Percentiles rank a stretch among this genome's conserved stretches.
Evolutionary conservation across 2,888 invertebrate genomes (phyloP).

Genomic region (Exephanes ischioxanthus): DNA sequence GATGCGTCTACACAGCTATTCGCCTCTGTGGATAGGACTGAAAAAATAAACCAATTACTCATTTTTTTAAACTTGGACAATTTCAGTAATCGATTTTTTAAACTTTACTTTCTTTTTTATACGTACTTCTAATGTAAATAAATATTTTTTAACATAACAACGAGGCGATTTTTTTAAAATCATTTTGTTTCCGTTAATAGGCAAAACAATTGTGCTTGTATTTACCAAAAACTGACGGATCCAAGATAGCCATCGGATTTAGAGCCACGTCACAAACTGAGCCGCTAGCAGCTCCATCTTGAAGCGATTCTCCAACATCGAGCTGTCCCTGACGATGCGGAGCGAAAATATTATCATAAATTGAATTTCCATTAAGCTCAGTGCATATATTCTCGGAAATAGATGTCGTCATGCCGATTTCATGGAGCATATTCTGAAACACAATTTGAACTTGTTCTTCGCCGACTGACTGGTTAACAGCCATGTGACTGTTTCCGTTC

Average conservation of each 20-base stretch:
- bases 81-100: too few relatives aligned
- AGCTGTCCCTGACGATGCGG: neutral
- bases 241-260: constrained; percentile 7
- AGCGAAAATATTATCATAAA: neutral
- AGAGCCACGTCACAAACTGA: neutral
- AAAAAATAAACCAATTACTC: too few relatives aligned
- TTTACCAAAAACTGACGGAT: neutral
- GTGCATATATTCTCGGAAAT: neutral
- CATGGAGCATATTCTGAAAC: constrained; percentile 3
- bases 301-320: neutral
- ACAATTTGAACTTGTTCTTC: constrained; percentile 6
- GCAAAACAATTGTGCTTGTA: too few relatives aligned
- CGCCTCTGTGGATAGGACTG: too few relatives aligned
- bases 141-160: too few relatives aligned
- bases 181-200: too few relatives aligned
- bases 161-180: too few relatives aligned
- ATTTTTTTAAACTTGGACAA: too few relatives aligned
- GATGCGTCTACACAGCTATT: constrained; percentile 35
- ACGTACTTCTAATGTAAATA: too few relatives aligned
- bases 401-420: constrained; percentile 14
- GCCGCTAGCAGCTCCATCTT: constrained; percentile 8
- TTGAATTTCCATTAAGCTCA: neutral
- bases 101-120: too few relatives aligned
- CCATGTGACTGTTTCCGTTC: neutral
- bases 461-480: neutral